Percentiles rank a stretch among this genome's conserved stretches.
phyloP scores from a whole-genome alignment of 2,797 vertebrate species.

The Myoxocephalus aenaeus region DNA sequence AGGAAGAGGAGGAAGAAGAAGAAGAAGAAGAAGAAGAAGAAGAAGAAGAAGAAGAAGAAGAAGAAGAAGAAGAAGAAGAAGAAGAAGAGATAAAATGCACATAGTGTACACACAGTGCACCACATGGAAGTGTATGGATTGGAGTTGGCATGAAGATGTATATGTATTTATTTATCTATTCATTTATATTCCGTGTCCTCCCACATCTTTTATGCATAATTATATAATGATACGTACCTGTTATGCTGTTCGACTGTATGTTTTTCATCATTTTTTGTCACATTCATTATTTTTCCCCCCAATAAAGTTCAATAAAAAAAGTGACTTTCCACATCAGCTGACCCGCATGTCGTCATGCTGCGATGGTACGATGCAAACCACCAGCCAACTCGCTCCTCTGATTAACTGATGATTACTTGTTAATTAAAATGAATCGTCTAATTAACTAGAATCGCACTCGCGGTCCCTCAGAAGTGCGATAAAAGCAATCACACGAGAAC shows the following conservation, averaged over 20 bases:
- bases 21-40: too few species aligned
- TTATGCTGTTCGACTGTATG: not conserved
- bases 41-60: too few species aligned
- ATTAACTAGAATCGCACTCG: slow-evolving; percentile 47
- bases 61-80: too few species aligned
- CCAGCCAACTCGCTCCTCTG: slow-evolving; percentile 17
- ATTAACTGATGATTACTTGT: slow-evolving; percentile 40
- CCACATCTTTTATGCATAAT: not conserved
- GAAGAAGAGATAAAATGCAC: not conserved
- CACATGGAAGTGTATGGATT: not conserved
- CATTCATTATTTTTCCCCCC: not conserved
- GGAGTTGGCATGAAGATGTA: too few species aligned
- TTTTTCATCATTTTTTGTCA: not conserved
- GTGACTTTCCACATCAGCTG: not conserved
- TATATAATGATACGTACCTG: not conserved
- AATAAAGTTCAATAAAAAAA: not conserved
- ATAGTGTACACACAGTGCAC: too few species aligned
- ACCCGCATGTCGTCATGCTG: slow-evolving; percentile 6
- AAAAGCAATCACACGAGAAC: slow-evolving; percentile 41
- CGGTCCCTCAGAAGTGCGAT: slow-evolving; percentile 51
- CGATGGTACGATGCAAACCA: slow-evolving; percentile 24
- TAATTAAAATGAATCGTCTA: slow-evolving; percentile 57
- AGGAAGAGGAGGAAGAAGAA: not conserved
- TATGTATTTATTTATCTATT: not conserved
- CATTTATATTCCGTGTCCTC: not conserved